Conservation (phyloP, 2,797 vertebrate genomes). For the Picus viridis region DNA sequence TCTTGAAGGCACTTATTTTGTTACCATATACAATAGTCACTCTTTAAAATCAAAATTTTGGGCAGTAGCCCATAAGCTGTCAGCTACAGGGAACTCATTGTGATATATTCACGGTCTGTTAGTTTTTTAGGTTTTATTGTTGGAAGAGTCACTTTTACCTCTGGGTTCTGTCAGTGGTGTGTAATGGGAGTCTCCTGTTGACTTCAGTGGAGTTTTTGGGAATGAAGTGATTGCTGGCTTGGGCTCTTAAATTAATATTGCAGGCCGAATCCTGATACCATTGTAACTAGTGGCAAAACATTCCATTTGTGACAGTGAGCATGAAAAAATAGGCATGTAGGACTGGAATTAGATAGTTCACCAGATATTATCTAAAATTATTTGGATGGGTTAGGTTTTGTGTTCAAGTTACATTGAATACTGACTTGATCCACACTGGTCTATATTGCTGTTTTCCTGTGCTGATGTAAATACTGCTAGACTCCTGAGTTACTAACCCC, state of each 20-base stretch:
- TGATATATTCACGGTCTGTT: constrained; percentile 18
- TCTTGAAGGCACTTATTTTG: constrained; percentile 22
- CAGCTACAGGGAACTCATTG: neutral
- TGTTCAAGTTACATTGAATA: neutral
- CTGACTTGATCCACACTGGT: neutral
- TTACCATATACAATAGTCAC: constrained; percentile 8
- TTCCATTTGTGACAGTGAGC: neutral
- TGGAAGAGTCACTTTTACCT: constrained; percentile 34
- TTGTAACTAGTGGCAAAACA: neutral
- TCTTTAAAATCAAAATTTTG: constrained; percentile 33
- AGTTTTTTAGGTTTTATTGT: neutral
- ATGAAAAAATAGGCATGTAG: neutral
- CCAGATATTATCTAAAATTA: neutral
- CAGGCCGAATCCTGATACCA: neutral
- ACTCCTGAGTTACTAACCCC: neutral
- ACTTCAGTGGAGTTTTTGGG: neutral
- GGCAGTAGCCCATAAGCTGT: constrained; percentile 36
- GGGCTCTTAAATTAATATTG: neutral
- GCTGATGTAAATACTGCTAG: neutral
- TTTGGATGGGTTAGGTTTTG: neutral
- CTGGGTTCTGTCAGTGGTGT: constrained; percentile 37
- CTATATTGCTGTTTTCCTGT: neutral
- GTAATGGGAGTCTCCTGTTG: constrained; percentile 16
- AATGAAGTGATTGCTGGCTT: constrained; percentile 17
- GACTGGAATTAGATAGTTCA: neutral